These are phyloP conservation scores for Araneus ventricosus DNA, from an alignment of 1,140 invertebrate species.

Conservation along the genomic window DNA sequence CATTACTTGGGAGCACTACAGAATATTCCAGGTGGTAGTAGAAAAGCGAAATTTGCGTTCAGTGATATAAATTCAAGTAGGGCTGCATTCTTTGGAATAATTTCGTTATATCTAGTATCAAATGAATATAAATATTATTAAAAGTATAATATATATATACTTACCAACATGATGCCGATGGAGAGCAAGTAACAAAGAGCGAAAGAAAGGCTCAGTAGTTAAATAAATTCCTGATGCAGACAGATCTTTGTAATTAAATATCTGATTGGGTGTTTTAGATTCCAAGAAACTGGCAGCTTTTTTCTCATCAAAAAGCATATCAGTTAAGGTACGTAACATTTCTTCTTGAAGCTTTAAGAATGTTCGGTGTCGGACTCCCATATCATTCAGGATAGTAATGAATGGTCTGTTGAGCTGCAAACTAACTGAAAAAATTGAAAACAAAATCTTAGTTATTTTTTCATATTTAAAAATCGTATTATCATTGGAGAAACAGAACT, in stretches of 20 bases:
- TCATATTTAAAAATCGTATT: background rate
- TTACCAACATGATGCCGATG: conserved; percentile 62
- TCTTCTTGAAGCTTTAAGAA: conserved; percentile 71
- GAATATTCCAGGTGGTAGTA: too few relatives aligned
- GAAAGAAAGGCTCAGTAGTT: conserved; percentile 76
- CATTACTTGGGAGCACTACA: too few relatives aligned
- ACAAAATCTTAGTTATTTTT: background rate
- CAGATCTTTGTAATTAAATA: conserved; percentile 61
- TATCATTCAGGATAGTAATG: conserved; percentile 74
- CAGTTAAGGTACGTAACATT: conserved; percentile 61
- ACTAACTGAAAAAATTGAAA: conserved; percentile 47
- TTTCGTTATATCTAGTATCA: too few relatives aligned
- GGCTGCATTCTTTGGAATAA: too few relatives aligned
- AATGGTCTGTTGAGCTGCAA: conserved; percentile 76
- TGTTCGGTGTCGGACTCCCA: conserved; percentile 63
- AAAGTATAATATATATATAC: conserved; percentile 38
- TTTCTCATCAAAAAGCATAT: conserved; percentile 75
- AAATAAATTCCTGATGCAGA: conserved; percentile 72
- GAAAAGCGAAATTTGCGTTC: too few relatives aligned
- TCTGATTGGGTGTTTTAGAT: conserved; percentile 39
- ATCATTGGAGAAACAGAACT: background rate
- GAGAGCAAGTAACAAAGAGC: conserved; percentile 64
- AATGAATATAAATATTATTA: background rate
- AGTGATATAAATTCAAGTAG: too few relatives aligned
- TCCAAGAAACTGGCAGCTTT: conserved; percentile 72